Evolutionary conservation across 2,113 vertebrate genomes (phyloP).

Genomic region (Grantiella picta): DNA sequence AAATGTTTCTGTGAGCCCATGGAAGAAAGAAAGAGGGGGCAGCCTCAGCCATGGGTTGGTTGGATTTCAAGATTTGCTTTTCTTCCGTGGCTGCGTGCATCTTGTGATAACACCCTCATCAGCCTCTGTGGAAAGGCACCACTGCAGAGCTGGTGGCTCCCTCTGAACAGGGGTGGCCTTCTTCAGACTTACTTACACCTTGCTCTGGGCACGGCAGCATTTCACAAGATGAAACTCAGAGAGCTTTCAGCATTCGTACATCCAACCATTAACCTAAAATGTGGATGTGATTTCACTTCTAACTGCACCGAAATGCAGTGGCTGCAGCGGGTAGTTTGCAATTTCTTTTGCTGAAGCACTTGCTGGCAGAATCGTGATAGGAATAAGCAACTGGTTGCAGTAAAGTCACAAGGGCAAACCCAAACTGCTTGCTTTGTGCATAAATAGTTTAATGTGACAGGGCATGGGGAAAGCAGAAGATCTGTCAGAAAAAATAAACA

Average conservation of each 20-base stretch:
- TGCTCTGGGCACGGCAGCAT: not conserved
- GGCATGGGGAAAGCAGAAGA: not conserved
- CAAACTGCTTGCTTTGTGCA: not conserved
- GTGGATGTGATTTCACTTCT: not conserved
- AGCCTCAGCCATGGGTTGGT: not conserved
- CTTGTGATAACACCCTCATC: not conserved
- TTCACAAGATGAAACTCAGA: not conserved
- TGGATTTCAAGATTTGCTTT: not conserved
- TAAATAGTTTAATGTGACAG: not conserved
- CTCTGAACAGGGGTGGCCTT: not conserved
- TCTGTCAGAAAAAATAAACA: conserved; percentile 37
- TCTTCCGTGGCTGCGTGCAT: not conserved
- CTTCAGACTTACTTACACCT: not conserved
- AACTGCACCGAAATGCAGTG: not conserved
- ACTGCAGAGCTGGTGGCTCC: not conserved
- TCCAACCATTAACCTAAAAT: not conserved
- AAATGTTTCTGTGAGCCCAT: not conserved
- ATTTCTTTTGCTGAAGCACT: not conserved
- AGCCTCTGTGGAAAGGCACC: not conserved
- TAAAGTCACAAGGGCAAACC: not conserved
- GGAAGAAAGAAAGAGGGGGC: not conserved
- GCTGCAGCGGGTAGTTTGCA: not conserved
- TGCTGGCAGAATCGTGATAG: not conserved
- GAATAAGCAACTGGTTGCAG: conserved; percentile 14
- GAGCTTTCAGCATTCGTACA: not conserved